Percentiles rank a stretch among this genome's conserved stretches.
Evolutionary conservation across 2,888 invertebrate species (phyloP).

Genomic region (Yponomeuta sedellus): DNA sequence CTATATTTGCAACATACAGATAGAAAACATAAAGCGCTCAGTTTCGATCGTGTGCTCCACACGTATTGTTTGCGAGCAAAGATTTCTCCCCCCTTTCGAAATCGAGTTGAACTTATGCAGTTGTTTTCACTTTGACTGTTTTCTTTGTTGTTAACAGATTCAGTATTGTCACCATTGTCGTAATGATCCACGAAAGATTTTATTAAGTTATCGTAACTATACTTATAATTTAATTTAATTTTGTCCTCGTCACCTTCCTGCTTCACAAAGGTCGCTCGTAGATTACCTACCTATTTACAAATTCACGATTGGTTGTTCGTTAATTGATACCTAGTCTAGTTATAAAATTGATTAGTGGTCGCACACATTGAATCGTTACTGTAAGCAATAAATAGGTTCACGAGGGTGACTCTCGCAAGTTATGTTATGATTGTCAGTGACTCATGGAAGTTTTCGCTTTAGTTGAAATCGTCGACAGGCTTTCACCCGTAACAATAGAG

Average conservation of each 20-base stretch:
- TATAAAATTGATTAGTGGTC: neutral
- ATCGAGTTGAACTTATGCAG: neutral
- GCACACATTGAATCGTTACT: neutral
- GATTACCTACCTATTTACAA: conserved; percentile 11
- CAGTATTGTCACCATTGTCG: neutral
- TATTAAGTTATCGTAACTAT: conserved; percentile 16
- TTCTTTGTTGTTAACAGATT: neutral
- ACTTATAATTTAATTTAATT: neutral
- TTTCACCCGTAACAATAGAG: conserved; percentile 45
- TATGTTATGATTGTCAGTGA: conserved; percentile 6
- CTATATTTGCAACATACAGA: neutral
- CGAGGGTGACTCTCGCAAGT: conserved; percentile 5
- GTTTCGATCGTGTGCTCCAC: neutral
- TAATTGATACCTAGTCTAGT: neutral
- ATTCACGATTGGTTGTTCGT: neutral
- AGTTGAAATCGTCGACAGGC: conserved; percentile 33
- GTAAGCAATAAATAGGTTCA: neutral
- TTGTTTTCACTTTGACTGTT: neutral
- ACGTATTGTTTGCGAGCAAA: neutral
- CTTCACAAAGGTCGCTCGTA: conserved; percentile 18
- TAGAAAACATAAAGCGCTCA: neutral
- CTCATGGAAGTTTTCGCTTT: conserved; percentile 14
- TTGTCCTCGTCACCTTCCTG: conserved; percentile 20
- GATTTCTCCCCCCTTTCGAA: neutral
- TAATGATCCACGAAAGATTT: neutral